These are phyloP conservation scores for Sardinella longiceps DNA, from an alignment of 2,797 vertebrate genomes.

Conservation along the genomic window DNA sequence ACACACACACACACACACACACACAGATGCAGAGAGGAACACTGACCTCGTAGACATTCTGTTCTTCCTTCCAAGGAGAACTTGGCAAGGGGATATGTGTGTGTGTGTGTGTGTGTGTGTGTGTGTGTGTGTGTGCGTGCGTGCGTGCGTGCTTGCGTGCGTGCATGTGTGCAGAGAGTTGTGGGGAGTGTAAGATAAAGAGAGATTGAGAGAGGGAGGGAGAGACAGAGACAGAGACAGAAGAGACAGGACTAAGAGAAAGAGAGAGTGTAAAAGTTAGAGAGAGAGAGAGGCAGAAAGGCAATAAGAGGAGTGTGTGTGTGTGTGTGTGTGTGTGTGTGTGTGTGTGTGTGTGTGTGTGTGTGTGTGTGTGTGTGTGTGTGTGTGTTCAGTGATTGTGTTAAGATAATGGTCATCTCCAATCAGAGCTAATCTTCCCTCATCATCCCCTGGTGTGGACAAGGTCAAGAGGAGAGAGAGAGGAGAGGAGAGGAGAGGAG, in stretches of 20 bases:
- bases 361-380: conserved; percentile 58
- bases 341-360: conserved; percentile 58
- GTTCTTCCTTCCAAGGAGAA: background rate
- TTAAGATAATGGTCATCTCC: conserved; percentile 84
- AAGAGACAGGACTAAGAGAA: too few species aligned
- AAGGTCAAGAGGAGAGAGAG: conserved; percentile 76
- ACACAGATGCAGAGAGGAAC: background rate
- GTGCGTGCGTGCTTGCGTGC: background rate
- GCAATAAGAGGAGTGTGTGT: conserved; percentile 18
- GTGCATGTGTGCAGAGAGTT: background rate
- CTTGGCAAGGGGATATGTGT: background rate
- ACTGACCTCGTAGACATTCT: conserved; percentile 1
- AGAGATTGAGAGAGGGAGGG: background rate
- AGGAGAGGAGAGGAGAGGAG: conserved; percentile 54
- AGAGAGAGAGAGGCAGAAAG: background rate
- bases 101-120: background rate
- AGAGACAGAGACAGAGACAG: background rate
- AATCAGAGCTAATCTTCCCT: conserved; percentile 82
- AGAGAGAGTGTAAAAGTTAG: background rate
- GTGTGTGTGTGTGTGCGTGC: background rate
- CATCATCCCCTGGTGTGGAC: conserved; percentile 81
- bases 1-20: background rate
- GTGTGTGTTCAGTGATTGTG: conserved; percentile 76
- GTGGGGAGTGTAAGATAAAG: too few species aligned
- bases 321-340: conserved; percentile 58